A percentile compares a stretch with the other conserved stretches of the same genome.
Conservation (phyloP, 2,113 vertebrate genomes). For the Solenodon paradoxus region DNA sequence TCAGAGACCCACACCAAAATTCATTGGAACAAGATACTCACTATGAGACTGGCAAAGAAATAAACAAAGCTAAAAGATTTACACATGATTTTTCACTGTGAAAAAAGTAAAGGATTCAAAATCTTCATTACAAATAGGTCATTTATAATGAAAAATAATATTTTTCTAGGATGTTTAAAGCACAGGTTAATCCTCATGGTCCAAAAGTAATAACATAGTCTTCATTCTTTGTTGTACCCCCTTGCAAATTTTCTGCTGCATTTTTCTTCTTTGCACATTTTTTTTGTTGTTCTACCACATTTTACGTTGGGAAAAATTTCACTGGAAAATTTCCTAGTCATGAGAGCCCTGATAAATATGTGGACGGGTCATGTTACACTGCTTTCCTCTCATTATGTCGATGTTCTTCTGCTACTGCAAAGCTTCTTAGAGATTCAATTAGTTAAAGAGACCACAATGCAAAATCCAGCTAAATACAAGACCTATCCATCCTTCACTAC, state of each 20-base stretch:
- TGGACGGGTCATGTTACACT: neutral
- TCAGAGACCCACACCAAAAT: constrained; percentile 91
- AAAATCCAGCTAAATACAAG: neutral
- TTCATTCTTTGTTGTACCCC: neutral
- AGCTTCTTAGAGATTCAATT: neutral
- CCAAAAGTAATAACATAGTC: neutral
- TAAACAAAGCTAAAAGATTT: constrained; percentile 86
- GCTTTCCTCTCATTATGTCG: neutral
- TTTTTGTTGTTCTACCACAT: neutral
- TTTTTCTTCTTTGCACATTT: neutral
- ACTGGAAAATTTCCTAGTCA: neutral
- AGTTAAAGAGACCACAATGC: neutral
- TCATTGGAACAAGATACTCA: constrained; percentile 93
- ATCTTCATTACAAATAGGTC: constrained; percentile 72
- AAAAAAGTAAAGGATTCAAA: constrained; percentile 56
- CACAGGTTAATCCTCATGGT: constrained; percentile 71
- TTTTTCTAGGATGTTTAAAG: constrained; percentile 77
- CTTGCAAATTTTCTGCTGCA: neutral
- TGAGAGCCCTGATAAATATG: neutral
- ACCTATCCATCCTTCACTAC: neutral
- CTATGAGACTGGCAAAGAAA: constrained; percentile 93
- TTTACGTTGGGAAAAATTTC: neutral
- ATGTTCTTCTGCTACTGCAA: neutral
- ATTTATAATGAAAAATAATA: constrained; percentile 71
- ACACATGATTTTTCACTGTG: constrained; percentile 26